These are phyloP conservation scores for Anoplolepis gracilipes DNA, from an alignment of 1,140 invertebrate genomes.

Conservation along the genomic window DNA sequence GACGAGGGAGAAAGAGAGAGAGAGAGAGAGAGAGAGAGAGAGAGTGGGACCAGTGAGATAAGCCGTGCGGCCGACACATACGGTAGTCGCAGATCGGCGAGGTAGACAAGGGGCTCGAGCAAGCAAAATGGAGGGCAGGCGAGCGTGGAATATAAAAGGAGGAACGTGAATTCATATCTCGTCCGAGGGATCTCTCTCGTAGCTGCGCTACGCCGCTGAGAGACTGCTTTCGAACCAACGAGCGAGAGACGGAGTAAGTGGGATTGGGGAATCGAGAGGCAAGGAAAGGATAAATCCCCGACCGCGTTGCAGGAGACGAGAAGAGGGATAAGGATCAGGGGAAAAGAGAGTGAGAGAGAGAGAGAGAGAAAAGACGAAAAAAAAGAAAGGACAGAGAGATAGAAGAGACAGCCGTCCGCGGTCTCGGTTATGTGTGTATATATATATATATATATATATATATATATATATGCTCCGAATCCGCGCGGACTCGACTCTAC, in stretches of 20 bases:
- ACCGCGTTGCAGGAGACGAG: slow-evolving; percentile 38
- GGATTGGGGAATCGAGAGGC: slow-evolving; percentile 65
- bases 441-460: slow-evolving; percentile 28
- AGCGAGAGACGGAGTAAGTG: slow-evolving; percentile 55
- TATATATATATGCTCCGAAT: too few species aligned
- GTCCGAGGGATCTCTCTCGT: slow-evolving; percentile 84
- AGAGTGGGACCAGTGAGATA: slow-evolving; percentile 73
- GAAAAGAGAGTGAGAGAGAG: slow-evolving; percentile 28
- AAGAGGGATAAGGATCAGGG: slow-evolving; percentile 40
- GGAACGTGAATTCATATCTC: slow-evolving; percentile 84
- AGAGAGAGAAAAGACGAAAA: not conserved
- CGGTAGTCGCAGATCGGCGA: slow-evolving; percentile 85
- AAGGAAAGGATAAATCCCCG: slow-evolving; percentile 66
- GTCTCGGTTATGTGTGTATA: slow-evolving; percentile 38
- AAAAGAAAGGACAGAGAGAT: slow-evolving; percentile 36
- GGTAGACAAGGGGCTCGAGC: slow-evolving; percentile 84
- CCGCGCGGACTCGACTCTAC: slow-evolving; percentile 80
- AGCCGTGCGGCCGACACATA: slow-evolving; percentile 80
- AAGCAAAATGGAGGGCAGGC: slow-evolving; percentile 85
- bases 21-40: slow-evolving; percentile 9
- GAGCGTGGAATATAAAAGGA: slow-evolving; percentile 86
- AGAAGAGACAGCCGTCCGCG: slow-evolving; percentile 67
- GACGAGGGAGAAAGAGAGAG: slow-evolving; percentile 22
- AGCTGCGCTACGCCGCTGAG: slow-evolving; percentile 82
- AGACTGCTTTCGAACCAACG: slow-evolving; percentile 84